Evolutionary conservation across 64 coral and sea anemone genomes (phyloP), one percentile per base, ranked within the genome.

Genomic region (Exaiptasia diaphana): DNA sequence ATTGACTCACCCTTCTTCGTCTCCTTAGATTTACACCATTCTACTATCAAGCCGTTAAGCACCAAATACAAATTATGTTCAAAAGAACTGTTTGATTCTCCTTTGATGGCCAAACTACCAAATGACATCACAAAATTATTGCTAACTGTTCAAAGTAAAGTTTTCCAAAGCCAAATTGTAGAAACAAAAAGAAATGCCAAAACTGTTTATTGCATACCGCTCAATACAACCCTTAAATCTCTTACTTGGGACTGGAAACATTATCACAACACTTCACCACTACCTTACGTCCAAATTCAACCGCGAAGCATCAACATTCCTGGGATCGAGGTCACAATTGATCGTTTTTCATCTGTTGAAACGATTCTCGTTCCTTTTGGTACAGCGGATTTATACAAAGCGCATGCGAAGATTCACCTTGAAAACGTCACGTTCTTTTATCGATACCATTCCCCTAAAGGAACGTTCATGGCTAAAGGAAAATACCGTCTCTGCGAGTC

Each of bases 341-440:
- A 54, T 38, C 41, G 31, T 1, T 0, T 27, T 0, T 83, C 41
- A 58, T 85, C 73, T 4, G 41, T 89, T 21, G 41, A 53, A 14
- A 57, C 53, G 1, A 53, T 94, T 27, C 54, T 84, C 58, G 54
- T 93, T 17, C 95, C 95, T 61, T 48, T 99, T 4, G 95, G 95
- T 5, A 65, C 32, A 46, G 56, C 81, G 20, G 56, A 23, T 34
- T 56, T 42, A 39, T 99, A 99, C 73, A 49, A 63, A 55, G 73
- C 59, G 5, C 89, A 99, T 24, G 80, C 64, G n/a, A 88, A 99
- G 25, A 42, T 99, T 5, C 17, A 52, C 1, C 40, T 99, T 21
- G 27, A 73, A 24, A 89, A 99, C 67, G 95, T 89, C 6, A 79
- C 52, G 18, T 99, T 99, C 61, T 93, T n/a, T 27, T 99, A 99